These are phyloP conservation scores for Nephrotoma appendiculata DNA, from an alignment of 2,888 invertebrate genomes.

Conservation along the genomic window DNA sequence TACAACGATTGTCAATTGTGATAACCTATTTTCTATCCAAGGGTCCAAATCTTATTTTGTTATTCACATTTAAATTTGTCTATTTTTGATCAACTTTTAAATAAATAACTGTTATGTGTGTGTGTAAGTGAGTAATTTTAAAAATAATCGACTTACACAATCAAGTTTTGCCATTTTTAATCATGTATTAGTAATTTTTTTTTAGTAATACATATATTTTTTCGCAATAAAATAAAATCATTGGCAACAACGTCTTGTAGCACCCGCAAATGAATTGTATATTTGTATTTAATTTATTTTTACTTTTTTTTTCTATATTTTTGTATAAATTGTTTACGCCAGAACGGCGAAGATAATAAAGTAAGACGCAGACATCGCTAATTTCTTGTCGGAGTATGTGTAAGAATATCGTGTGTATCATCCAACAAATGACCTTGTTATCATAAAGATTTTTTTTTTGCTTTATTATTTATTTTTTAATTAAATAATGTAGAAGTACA, in stretches of 20 bases:
- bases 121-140: not conserved
- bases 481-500: not conserved
- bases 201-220: not conserved
- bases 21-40: not conserved
- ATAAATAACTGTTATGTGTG: not conserved
- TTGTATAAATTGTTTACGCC: not conserved
- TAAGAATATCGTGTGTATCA: not conserved
- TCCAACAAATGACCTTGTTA: conserved; percentile 3
- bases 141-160: not conserved
- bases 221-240: not conserved
- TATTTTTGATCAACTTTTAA: not conserved
- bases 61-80: not conserved
- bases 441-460: not conserved
- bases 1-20: too few relatives aligned
- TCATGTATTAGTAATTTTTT: not conserved
- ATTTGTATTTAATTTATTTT: not conserved
- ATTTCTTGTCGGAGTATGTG: not conserved
- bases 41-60: not conserved
- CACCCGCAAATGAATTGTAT: not conserved
- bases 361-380: not conserved
- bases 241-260: not conserved
- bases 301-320: not conserved
- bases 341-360: not conserved
- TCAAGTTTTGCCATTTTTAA: not conserved
- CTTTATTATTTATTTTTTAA: not conserved